Evolutionary conservation across 1,140 invertebrate genomes (phyloP).

Genomic region (Choristoneura fumiferana): DNA sequence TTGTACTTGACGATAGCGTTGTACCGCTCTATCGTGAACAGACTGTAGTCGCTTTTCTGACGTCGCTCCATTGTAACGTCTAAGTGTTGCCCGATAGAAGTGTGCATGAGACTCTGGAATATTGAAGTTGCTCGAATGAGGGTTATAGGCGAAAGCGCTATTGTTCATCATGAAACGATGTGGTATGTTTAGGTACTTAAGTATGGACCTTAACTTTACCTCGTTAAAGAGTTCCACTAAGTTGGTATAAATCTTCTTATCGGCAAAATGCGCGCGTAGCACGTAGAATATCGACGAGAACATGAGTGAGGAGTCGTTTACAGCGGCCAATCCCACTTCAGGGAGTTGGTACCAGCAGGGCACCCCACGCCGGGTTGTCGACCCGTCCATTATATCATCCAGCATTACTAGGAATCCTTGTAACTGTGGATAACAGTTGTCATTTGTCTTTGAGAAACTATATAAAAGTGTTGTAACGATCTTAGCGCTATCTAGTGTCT

Average conservation of each 20-base stretch:
- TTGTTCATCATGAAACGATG: too few species aligned
- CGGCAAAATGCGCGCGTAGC: slow-evolving; percentile 85
- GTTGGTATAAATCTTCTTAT: slow-evolving; percentile 86
- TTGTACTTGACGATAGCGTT: slow-evolving; percentile 94
- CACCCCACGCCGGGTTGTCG: slow-evolving; percentile 88
- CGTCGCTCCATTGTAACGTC: slow-evolving; percentile 81
- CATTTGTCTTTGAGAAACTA: too few species aligned
- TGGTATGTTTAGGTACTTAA: too few species aligned
- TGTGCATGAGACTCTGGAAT: slow-evolving; percentile 81
- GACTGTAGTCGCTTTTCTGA: slow-evolving; percentile 79
- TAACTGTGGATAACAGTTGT: slow-evolving; percentile 74
- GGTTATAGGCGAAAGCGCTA: too few species aligned
- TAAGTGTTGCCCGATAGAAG: slow-evolving; percentile 84
- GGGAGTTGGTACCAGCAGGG: slow-evolving; percentile 93
- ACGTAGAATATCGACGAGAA: slow-evolving; percentile 82
- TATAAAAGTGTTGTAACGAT: too few species aligned
- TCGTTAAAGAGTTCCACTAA: slow-evolving; percentile 91
- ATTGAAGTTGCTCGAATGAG: too few species aligned
- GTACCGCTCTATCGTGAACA: slow-evolving; percentile 89
- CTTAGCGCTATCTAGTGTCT: too few species aligned
- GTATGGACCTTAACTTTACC: slow-evolving; percentile 64
- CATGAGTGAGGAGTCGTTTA: slow-evolving; percentile 87
- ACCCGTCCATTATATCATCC: slow-evolving; percentile 96
- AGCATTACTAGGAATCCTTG: slow-evolving; percentile 92
- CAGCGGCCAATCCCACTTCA: slow-evolving; percentile 88